Base-by-base conservation (phyloP, 2,797 vertebrate species). In the Serranus cabrilla region DNA sequence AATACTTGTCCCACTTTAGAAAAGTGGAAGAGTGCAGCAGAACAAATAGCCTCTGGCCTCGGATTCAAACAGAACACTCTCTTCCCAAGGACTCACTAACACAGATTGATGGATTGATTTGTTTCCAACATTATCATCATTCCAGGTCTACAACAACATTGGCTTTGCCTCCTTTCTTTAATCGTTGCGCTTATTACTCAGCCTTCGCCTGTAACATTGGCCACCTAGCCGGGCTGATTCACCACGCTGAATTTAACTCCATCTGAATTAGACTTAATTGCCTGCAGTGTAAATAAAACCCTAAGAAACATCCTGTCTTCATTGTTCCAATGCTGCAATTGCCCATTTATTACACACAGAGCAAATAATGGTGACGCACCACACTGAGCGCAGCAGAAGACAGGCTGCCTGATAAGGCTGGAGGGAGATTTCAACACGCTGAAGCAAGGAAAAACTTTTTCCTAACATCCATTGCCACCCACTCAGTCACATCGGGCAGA, bases 1-100 rank as follows among this genome's bases (percentile, higher is more conserved):
- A 11, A 91, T 89, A 83, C 46, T 57, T 78, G 90, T 76, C 86
- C 87, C 80, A 84, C 76, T 92, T 92, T 80, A 67, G 40, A 47
- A 55, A 70, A 74, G 56, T 46, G 60, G 37, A 50, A 7, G 63
- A 49, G 80, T 9, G 68, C 49, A 71, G 50, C 63, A 50, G 60
- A 81, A 85, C 84, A 78, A 85, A 86, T 7, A 42, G 78, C 80
- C 83, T 21, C 37, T 13, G 77, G 85, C 65, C 58, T 69, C 11
- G 1, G 42, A 31, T 67, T 65, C 59, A 65, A 60, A 59, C 72
- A 4, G 11, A 71, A 65, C 70, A 23, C 58, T 25, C 59, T 55
- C 59, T 46, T 54, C 31, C 47, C 70, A 56, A 71, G 78, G 65
- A 75, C 78, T 74, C 54, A 17, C 54, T n/a, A 51, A 76, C 57